phyloP scores from a whole-genome alignment of 2,113 vertebrate species.

The Potamarius usumacintae region DNA sequence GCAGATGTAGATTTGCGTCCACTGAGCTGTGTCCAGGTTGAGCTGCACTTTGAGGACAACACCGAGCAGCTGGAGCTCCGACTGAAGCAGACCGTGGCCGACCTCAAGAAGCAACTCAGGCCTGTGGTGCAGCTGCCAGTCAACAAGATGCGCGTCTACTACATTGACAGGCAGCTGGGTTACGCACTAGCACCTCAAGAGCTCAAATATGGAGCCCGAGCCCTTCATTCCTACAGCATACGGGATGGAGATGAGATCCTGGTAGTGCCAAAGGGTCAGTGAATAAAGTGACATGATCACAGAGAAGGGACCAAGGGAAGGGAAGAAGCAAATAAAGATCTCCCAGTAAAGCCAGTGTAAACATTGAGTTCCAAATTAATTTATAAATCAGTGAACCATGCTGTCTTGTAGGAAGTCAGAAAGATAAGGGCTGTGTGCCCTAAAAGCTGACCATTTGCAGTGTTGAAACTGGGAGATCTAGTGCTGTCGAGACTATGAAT shows the following conservation, averaged over 20 bases:
- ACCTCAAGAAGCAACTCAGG: constrained; percentile 88
- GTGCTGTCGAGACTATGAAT: background rate
- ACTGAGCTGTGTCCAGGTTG: constrained; percentile 80
- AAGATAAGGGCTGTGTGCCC: background rate
- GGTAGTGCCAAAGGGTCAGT: constrained; percentile 86
- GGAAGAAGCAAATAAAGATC: background rate
- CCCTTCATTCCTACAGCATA: constrained; percentile 90
- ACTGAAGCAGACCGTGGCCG: constrained; percentile 91
- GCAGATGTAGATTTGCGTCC: constrained; percentile 92
- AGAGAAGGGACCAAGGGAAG: background rate
- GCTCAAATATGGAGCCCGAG: constrained; percentile 85
- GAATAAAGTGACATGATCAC: constrained; percentile 52
- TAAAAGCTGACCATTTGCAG: background rate
- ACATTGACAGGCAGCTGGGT: constrained; percentile 83
- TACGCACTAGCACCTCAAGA: constrained; percentile 86
- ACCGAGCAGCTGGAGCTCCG: constrained; percentile 85
- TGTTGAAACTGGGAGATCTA: background rate
- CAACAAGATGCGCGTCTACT: constrained; percentile 88
- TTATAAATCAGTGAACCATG: background rate
- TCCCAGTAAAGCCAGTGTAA: constrained; percentile 5
- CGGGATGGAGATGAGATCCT: constrained; percentile 93
- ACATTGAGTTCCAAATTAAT: background rate
- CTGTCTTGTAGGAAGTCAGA: background rate
- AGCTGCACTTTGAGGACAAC: constrained; percentile 87
- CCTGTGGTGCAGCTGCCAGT: constrained; percentile 83